A percentile compares a stretch with the other conserved stretches of the same genome.
Evolutionary conservation across 1,140 invertebrate species (phyloP).

Genomic region (Drosophila chauvacae): DNA sequence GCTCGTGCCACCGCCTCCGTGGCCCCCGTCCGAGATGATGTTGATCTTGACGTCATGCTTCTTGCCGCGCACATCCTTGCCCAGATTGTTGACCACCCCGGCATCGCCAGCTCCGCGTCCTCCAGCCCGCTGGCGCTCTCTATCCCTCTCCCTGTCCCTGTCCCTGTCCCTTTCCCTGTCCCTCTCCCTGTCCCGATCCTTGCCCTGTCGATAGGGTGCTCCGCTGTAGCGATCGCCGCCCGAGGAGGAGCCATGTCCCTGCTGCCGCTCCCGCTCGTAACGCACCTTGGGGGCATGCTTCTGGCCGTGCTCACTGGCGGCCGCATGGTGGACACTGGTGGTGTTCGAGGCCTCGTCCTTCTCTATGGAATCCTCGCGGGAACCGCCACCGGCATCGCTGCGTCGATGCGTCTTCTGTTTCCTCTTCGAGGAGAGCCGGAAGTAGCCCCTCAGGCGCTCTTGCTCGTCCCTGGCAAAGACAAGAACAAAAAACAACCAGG

Average conservation of each 20-base stretch:
- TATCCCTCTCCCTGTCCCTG: constrained; percentile 24
- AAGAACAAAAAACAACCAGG: background rate
- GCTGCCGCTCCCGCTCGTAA: constrained; percentile 37
- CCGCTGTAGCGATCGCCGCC: constrained; percentile 59
- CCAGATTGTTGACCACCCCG: constrained; percentile 67
- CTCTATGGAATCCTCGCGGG: constrained; percentile 71
- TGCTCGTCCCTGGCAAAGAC: constrained; percentile 85
- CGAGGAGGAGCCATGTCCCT: constrained; percentile 28
- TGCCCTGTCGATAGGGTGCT: constrained; percentile 52
- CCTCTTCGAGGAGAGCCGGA: constrained; percentile 85
- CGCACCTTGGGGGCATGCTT: constrained; percentile 17
- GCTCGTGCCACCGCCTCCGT: constrained; percentile 2
- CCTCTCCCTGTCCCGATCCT: constrained; percentile 34
- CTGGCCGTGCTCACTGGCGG: background rate
- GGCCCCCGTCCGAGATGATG: constrained; percentile 74
- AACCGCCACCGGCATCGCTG: constrained; percentile 41
- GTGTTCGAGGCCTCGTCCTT: constrained; percentile 75
- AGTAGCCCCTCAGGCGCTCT: constrained; percentile 87
- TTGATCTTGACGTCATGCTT: constrained; percentile 82
- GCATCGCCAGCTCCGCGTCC: constrained; percentile 66
- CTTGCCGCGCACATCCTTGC: constrained; percentile 72
- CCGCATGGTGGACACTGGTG: constrained; percentile 34
- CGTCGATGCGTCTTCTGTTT: constrained; percentile 62
- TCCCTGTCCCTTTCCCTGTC: constrained; percentile 22
- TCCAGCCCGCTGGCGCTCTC: constrained; percentile 14